phyloP scores from a whole-genome alignment of 2,797 vertebrate species.

The Chelidonichthys spinosus region DNA sequence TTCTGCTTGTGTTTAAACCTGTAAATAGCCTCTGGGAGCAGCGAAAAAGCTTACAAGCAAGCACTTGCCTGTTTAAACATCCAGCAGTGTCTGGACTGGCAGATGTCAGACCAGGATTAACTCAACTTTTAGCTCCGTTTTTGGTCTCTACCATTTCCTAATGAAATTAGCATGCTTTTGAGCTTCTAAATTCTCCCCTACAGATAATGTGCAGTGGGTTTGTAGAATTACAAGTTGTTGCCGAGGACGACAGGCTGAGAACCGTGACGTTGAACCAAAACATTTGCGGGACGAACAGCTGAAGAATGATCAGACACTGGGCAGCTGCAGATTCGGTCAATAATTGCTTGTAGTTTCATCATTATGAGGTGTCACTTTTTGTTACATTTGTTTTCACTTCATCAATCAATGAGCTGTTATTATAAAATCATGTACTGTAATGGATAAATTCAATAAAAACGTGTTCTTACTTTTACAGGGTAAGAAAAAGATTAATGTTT shows the following conservation, averaged over 20 bases:
- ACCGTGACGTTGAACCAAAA: neutral
- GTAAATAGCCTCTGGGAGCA: too few species aligned
- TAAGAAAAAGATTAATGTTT: neutral
- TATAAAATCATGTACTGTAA: neutral
- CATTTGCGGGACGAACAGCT: neutral
- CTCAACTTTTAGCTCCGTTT: neutral
- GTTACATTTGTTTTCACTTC: neutral
- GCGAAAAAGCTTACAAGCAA: neutral
- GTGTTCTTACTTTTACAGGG: neutral
- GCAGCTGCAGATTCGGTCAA: neutral
- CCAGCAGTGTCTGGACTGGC: neutral
- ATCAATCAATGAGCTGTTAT: neutral
- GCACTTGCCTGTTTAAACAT: neutral
- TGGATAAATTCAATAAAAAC: too few species aligned
- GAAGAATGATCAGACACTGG: neutral
- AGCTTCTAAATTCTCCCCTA: neutral
- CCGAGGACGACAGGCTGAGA: neutral
- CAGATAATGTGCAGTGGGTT: too few species aligned
- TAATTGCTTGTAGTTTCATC: neutral
- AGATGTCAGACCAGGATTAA: neutral
- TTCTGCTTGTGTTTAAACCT: neutral
- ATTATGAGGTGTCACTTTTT: neutral
- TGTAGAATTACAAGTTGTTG: neutral
- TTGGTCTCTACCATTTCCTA: neutral
- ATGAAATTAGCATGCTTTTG: neutral